Evolutionary conservation across 2,888 invertebrate species (phyloP), one percentile per base, ranked within the genome.

Genomic region (Orchesella flavescens): DNA sequence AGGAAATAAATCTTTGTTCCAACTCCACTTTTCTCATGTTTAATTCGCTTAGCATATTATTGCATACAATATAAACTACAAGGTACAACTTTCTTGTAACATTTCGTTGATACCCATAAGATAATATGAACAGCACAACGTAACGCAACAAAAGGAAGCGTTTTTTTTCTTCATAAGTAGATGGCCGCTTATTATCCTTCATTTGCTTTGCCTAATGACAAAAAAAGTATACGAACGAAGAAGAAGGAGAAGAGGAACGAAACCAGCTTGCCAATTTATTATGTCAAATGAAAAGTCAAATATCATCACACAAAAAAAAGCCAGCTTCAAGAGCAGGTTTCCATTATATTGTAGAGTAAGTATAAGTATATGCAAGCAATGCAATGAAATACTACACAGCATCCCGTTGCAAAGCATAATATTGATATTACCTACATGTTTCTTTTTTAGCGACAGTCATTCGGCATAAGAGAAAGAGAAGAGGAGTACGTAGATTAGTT

Each of bases 251-350:
- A 4, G 34, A 34, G 7, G 19, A 59, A 53, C 34, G 24, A 71
- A 55, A 61, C 69, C 69, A 77, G 69, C 72, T 53, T 49, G 72
- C 72, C 61, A 80, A 57, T 73, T 66, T 73, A 73, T 80, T 73
- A 73, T 80, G 80, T 80, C 80, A 80, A 80, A 80, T 73, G 57
- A 68, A 63, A 57, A 76, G 68, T 76, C 68, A 68, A 76, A 76
- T 68, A 57, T 61, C 61, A 69, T 21, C 73, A 63, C n/a, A 34
- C 34, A 34, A 19, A 19, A 44, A 68, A n/a, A 65, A 34, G 65
- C 34, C 43, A 34, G 73, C 73, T 65, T 75, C 24, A 71, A 73
- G 63, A 80, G 73, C 80, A 80, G 80, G 80, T 80, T 80, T 80
- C 80, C 66, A 73, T 80, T 72, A 55, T 34, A 55, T 34, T 34